Base-by-base conservation (phyloP, 1,140 invertebrate genomes). In the Tetraneura akinire region DNA sequence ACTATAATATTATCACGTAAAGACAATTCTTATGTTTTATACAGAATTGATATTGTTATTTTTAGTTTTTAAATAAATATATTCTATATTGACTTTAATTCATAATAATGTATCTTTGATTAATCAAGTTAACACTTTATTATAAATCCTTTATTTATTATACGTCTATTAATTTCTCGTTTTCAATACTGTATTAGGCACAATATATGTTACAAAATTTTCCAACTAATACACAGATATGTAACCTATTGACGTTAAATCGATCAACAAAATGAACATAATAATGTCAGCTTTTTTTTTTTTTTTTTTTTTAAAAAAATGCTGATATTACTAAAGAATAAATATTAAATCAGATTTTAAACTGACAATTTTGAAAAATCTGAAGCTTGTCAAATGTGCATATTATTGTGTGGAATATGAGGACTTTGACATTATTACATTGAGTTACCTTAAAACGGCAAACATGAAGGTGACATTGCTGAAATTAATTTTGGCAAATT, bases 401-500 rank as follows among this genome's bases (percentile, higher is more conserved):
- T 18, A 49, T 10, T 11, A 29, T 37, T 37, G 32, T 70, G 23
- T 70, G 14, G 45, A 70, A 70, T 13, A n/a, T 45, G n/a, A 68
- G 10, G 9, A 37, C 3, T 6, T 45, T 68, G n/a, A 68, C n/a
- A 21, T 23, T 37, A 47, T n/a, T 64, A 37, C n/a, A 10, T 16
- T 45, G 37, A 11, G 11, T 23, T 49, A 18, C 23, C 8, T 3
- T 21, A 23, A 9, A 5, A 70, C 8, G 45, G 42, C 21, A 49
- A 16, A 18, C 26, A 14, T 21, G 26, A 49, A 70, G 2, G 23
- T 14, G 23, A 62, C 11, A 62, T 16, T 3, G 6, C 8, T 18
- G 23, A 29, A 70, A 70, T 49, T 70, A 70, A 49, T 70, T 70
- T 42, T 49, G 26, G 32, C 42, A 45, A 47, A 47, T 26, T 70